Base-by-base conservation (phyloP, 2,113 vertebrate genomes). In the Tachuris rubrigastra region DNA sequence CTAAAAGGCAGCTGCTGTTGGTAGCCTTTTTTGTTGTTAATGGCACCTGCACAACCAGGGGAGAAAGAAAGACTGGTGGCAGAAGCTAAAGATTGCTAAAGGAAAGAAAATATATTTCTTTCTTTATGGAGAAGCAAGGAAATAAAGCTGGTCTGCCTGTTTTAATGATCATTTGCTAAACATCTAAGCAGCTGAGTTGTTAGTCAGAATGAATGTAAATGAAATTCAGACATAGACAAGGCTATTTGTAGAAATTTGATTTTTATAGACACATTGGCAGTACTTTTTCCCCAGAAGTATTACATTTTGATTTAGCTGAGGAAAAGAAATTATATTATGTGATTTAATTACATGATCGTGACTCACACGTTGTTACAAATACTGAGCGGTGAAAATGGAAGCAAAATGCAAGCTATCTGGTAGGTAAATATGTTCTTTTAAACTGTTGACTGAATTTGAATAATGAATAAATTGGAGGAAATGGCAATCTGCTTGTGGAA, bases 361-460 rank as follows among this genome's bases (percentile, higher is more conserved):
- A 75, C 73, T 72, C 84, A 42, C 56, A 47, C 52, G 74, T 71
- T 67, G 53, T 65, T 89, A 58, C 83, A 89, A 93, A 89, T 49
- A 86, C 44, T 3, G n/a, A 76, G 28, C 4, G 41, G 74, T 89
- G 87, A 89, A 89, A 96, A 65, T 35, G 66, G 86, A 76, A 93
- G 93, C 37, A 82, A 90, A 94, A 84, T 35, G n/a, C 86, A 79
- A 86, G 88, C 83, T 86, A 67, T 81, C 60, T 77, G 81, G 67
- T 86, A 78, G 82, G 87, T 77, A 95, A 96, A 94, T 73, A 68
- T 87, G 72, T 87, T 88, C 42, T 84, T 92, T 94, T 93, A 85
- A 96, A 87, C 72, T 88, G 89, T 91, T 91, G 83, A 72, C 90
- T 93, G 88, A 85, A 90, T 94, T 74, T 90, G 90, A 95, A 93